These are phyloP conservation scores for Drosophila pseudoananassae DNA, from an alignment of 1,140 invertebrate genomes.

Conservation along the genomic window DNA sequence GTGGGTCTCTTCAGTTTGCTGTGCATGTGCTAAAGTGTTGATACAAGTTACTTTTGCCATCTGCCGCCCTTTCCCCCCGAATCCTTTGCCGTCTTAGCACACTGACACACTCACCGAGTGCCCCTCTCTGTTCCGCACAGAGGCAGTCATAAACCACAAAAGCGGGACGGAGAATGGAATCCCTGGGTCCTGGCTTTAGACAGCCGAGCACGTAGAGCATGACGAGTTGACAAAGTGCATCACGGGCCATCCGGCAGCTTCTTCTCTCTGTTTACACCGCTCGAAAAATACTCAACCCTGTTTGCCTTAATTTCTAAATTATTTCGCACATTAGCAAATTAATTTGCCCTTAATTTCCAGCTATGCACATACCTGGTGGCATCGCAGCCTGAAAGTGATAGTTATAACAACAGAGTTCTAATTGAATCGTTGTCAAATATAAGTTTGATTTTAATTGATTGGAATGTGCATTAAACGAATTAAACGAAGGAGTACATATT, in stretches of 20 bases:
- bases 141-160: constrained; percentile 25
- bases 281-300: constrained; percentile 28
- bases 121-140: no score
- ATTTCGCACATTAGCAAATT: constrained; percentile 39
- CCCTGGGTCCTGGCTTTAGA: constrained; percentile 42
- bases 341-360: constrained; percentile 10
- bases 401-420: background rate
- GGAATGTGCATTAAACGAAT: constrained; percentile 2
- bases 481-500: constrained; percentile 17
- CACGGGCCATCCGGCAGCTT: constrained; percentile 29
- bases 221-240: constrained; percentile 80
- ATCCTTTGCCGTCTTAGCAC: constrained; percentile 49
- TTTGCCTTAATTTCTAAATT: constrained; percentile 9
- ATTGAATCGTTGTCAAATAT: constrained; percentile 11
- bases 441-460: constrained; percentile 30
- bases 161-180: constrained; percentile 6
- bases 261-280: constrained; percentile 48
- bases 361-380: background rate
- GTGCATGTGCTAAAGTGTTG: constrained; percentile 81
- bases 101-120: constrained; percentile 59
- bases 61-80: constrained; percentile 46
- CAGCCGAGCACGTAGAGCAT: constrained; percentile 70
- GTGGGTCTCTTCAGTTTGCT: constrained; percentile 63
- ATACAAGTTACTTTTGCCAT: constrained; percentile 75
- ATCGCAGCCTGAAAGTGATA: background rate